A percentile compares a stretch with the other conserved stretches of the same genome.
phyloP scores from a whole-genome alignment of 2,888 invertebrate species.

The Torymus aiolomorphi region DNA sequence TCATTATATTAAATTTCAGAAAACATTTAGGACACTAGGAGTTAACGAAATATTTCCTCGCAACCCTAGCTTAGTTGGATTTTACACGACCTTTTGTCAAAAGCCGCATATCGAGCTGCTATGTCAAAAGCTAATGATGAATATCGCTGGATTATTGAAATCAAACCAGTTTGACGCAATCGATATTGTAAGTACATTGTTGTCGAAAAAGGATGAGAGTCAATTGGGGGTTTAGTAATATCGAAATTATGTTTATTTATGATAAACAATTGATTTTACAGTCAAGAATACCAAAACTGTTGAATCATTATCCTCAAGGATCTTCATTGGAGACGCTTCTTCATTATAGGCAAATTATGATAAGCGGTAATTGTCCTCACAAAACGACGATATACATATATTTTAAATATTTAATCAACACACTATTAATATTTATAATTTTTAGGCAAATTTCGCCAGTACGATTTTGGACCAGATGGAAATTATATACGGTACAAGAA shows the following conservation, averaged over 20 bases:
- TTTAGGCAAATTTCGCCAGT: conserved; percentile 63
- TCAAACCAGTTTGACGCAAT: conserved; percentile 63
- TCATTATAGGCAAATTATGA: conserved; percentile 68
- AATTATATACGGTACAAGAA: conserved; percentile 62
- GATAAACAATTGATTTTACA: conserved; percentile 43
- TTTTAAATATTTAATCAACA: neutral
- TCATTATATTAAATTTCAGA: conserved; percentile 59
- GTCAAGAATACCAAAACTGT: conserved; percentile 62
- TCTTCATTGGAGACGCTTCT: conserved; percentile 66
- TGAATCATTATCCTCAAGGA: conserved; percentile 68
- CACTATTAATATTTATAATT: conserved; percentile 23
- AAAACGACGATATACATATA: too few relatives aligned
- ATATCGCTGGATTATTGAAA: conserved; percentile 63
- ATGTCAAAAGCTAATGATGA: conserved; percentile 62
- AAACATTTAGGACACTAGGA: conserved; percentile 63
- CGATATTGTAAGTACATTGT: conserved; percentile 44
- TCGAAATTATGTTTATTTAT: conserved; percentile 22
- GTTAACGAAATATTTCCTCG: conserved; percentile 65
- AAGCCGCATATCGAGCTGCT: conserved; percentile 60
- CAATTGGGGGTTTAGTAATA: neutral
- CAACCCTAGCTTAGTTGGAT: conserved; percentile 58
- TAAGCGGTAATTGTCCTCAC: conserved; percentile 61
- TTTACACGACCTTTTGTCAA: conserved; percentile 63
- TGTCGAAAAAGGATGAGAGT: neutral
- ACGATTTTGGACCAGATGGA: conserved; percentile 62